Evolutionary conservation across 2,888 invertebrate species (phyloP).

Genomic region (Dryobotodes eremita): DNA sequence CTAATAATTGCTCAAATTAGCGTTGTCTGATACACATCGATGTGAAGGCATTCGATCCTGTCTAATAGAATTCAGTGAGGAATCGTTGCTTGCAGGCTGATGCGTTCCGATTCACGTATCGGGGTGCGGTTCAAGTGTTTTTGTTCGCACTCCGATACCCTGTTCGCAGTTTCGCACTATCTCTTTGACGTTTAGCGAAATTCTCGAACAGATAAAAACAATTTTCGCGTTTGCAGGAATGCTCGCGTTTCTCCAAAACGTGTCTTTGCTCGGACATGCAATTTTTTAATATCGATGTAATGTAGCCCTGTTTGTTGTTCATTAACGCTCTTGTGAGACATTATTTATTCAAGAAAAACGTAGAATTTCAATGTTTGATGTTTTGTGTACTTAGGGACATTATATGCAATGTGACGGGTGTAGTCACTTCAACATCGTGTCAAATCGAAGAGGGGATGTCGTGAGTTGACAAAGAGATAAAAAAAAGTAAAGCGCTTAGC

Average conservation of each 20-base stretch:
- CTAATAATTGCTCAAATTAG: constrained; percentile 79
- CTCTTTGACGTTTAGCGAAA: constrained; percentile 83
- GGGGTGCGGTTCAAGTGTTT: constrained; percentile 75
- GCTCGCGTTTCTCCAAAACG: constrained; percentile 72
- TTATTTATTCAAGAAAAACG: constrained; percentile 69
- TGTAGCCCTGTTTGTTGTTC: constrained; percentile 48
- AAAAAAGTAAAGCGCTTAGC: constrained; percentile 88
- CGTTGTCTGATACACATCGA: constrained; percentile 76
- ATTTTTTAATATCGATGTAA: constrained; percentile 49
- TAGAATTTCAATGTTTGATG: constrained; percentile 64
- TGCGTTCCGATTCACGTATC: constrained; percentile 66
- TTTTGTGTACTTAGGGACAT: constrained; percentile 45
- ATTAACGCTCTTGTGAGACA: constrained; percentile 50
- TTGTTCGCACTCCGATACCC: constrained; percentile 83
- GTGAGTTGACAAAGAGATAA: constrained; percentile 79
- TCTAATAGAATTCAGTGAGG: constrained; percentile 63
- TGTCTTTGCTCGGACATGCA: constrained; percentile 70
- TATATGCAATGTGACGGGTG: constrained; percentile 49
- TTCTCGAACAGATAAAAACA: constrained; percentile 80
- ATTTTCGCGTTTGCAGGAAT: constrained; percentile 79
- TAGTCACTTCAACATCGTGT: constrained; percentile 70
- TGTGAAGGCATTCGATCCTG: constrained; percentile 73
- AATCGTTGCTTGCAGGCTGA: constrained; percentile 58
- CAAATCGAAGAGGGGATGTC: constrained; percentile 75
- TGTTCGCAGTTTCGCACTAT: constrained; percentile 87